phyloP scores from a whole-genome alignment of 2,797 vertebrate species.

The Alectoris magna region DNA sequence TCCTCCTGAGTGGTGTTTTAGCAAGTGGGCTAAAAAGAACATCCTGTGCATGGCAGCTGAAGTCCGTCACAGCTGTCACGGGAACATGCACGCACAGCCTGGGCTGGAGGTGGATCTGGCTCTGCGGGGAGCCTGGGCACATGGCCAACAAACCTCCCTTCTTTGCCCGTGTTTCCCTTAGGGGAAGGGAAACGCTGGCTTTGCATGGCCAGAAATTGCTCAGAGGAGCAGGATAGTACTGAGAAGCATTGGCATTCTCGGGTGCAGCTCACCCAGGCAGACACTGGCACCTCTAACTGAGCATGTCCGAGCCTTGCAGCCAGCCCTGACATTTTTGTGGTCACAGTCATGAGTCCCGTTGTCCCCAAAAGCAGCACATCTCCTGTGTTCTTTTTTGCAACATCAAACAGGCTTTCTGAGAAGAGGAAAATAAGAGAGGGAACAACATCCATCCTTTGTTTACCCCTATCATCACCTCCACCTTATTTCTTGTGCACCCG shows the following conservation, averaged over 20 bases:
- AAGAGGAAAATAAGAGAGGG: background rate
- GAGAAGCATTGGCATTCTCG: background rate
- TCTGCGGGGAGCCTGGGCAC: conserved; percentile 42
- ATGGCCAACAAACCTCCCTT: conserved; percentile 29
- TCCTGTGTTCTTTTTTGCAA: background rate
- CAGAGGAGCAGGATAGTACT: background rate
- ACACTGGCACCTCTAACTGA: background rate
- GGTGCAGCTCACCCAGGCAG: background rate
- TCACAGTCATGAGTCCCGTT: background rate
- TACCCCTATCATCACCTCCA: background rate
- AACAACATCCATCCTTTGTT: background rate
- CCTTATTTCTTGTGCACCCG: background rate
- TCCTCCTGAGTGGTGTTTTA: background rate
- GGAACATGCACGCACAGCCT: background rate
- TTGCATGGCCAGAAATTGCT: background rate
- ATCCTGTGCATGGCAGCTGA: conserved; percentile 28
- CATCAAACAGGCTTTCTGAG: background rate
- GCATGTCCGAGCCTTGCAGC: background rate
- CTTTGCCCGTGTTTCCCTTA: background rate
- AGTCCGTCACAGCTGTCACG: conserved; percentile 52
- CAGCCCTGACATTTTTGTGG: background rate
- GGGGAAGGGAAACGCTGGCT: background rate
- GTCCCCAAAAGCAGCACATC: background rate
- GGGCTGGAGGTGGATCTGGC: conserved; percentile 49
- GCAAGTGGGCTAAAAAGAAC: conserved; percentile 52